phyloP scores from a whole-genome alignment of 2,113 vertebrate genomes.

The Zosterops hypoxanthus region DNA sequence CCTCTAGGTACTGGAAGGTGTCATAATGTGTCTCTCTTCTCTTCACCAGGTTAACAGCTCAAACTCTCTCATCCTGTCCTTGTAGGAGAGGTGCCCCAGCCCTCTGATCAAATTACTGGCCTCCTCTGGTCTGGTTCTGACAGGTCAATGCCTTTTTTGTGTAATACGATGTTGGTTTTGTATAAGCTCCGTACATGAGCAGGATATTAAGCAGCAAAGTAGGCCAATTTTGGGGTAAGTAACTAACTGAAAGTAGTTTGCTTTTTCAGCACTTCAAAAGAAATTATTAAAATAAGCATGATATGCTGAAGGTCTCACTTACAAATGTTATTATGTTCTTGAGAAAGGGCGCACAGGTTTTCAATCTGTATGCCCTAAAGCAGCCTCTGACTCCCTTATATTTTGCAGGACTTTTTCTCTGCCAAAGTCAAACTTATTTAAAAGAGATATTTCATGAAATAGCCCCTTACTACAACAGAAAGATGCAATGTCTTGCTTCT shows the following conservation, averaged over 20 bases:
- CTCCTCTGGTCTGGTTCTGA: not conserved
- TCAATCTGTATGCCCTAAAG: not conserved
- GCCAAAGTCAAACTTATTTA: not conserved
- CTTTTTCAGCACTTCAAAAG: constrained; percentile 10
- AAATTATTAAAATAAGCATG: not conserved
- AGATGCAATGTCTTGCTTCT: not conserved
- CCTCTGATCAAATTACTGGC: not conserved
- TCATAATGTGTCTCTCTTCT: not conserved
- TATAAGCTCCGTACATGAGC: not conserved
- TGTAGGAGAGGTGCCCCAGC: fast-evolving
- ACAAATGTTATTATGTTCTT: not conserved
- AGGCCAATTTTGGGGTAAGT: not conserved
- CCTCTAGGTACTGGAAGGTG: not conserved
- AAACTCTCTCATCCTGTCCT: not conserved
- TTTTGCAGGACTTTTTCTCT: not conserved
- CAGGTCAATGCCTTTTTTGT: not conserved
- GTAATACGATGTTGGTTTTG: not conserved
- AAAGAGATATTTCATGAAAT: not conserved
- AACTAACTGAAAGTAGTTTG: constrained; percentile 1
- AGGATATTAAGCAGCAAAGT: not conserved
- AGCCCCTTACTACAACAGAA: not conserved
- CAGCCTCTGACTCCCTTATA: not conserved
- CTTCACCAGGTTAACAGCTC: not conserved
- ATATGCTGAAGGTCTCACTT: not conserved
- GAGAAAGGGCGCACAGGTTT: constrained; percentile 22